phyloP scores from a whole-genome alignment of 2,113 vertebrate species.

The Megalops atlanticus region DNA sequence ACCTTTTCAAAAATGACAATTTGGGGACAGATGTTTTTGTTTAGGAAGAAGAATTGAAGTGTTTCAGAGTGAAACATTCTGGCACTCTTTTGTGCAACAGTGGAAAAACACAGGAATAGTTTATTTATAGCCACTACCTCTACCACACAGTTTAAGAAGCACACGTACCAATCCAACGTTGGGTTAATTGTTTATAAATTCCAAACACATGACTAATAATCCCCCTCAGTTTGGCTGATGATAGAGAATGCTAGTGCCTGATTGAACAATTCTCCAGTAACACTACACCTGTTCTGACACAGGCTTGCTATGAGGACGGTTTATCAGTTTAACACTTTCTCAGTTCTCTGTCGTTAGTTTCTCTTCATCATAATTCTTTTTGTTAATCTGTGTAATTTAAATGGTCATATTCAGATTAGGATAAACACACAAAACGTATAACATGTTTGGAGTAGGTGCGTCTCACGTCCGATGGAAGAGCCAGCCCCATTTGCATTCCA shows the following conservation, averaged over 20 bases:
- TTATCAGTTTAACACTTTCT: not conserved
- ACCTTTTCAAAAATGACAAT: no score
- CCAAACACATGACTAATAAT: not conserved
- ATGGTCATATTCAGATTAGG: constrained; percentile 15
- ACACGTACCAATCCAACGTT: not conserved
- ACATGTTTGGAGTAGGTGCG: constrained; percentile 29
- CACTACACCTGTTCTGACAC: not conserved
- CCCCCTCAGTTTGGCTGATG: not conserved
- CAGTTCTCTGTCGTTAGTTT: not conserved
- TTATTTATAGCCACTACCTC: not conserved
- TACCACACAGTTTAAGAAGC: not conserved
- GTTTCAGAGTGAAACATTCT: not conserved
- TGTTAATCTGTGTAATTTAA: constrained; percentile 25
- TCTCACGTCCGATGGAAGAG: constrained; percentile 39
- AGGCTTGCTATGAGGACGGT: not conserved
- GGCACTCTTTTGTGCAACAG: not conserved
- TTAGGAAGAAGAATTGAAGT: not conserved
- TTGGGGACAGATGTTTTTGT: no score
- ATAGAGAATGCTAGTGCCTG: not conserved
- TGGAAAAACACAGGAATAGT: not conserved
- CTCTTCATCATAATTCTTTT: constrained; percentile 22
- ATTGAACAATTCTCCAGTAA: not conserved
- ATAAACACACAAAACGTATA: constrained; percentile 18
- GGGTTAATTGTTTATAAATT: not conserved
- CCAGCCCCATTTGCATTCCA: constrained; percentile 64